phyloP scores from a whole-genome alignment of 1,140 invertebrate genomes.

The Phocides pigmalion region DNA sequence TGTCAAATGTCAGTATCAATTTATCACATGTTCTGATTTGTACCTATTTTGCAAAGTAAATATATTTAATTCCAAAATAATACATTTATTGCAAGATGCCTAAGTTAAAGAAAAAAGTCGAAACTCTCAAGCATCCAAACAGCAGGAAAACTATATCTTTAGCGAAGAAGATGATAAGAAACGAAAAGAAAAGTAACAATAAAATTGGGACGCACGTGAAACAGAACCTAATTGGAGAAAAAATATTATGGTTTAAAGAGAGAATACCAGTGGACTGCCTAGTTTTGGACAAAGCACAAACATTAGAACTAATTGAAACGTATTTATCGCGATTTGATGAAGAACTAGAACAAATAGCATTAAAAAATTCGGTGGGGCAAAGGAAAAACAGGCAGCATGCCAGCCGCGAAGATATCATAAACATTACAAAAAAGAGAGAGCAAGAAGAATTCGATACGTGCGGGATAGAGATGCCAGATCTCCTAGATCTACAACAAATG shows the following conservation, averaged over 20 bases:
- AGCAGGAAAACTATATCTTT: slow-evolving; percentile 90
- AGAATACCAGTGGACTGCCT: slow-evolving; percentile 83
- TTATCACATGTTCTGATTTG: no score
- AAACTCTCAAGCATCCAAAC: slow-evolving; percentile 90
- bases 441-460: slow-evolving; percentile 88
- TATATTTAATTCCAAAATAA: no score
- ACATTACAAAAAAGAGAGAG: slow-evolving; percentile 88
- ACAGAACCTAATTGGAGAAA: slow-evolving; percentile 88
- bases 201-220: slow-evolving; percentile 87
- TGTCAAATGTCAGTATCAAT: no score
- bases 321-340: slow-evolving; percentile 88
- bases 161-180: slow-evolving; percentile 86
- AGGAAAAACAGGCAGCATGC: slow-evolving; percentile 90
- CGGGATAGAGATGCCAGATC: slow-evolving; percentile 89
- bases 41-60: no score
- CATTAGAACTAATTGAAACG: slow-evolving; percentile 84
- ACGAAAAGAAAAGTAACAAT: slow-evolving; percentile 86
- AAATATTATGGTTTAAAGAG: slow-evolving; percentile 88
- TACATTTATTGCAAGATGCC: slow-evolving; percentile 60
- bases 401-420: slow-evolving; percentile 89
- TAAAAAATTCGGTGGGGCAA: slow-evolving; percentile 89
- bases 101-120: slow-evolving; percentile 70
- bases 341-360: slow-evolving; percentile 89
- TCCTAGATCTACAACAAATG: slow-evolving; percentile 85
- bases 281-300: slow-evolving; percentile 84